Evolutionary conservation across 1,140 invertebrate species (phyloP), one percentile per base, ranked within the genome.

Genomic region (Drosophila punjabiensis): DNA sequence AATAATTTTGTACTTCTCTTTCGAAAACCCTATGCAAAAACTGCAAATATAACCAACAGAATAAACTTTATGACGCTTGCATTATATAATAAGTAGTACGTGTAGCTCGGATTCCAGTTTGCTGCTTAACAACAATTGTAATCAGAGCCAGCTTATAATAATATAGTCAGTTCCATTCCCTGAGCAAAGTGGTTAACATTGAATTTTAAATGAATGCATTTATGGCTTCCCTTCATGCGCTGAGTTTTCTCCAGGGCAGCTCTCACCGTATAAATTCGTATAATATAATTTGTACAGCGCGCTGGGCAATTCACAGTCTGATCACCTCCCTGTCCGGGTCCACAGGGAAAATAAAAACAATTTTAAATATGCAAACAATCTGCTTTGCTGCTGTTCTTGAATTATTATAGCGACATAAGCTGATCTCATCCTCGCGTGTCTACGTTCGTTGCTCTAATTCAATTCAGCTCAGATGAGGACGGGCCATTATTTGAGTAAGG

Each of bases 161-260:
- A 35, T 73, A 74, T 32, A 59, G 10, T 13, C 14, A 33, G 52
- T 55, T 71, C 47, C 63, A 55, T 65, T 79, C 55, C 62, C 65
- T 48, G 20, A 32, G 61, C 61, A 76, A 87, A 77, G 67, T 80
- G 79, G 83, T 87, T 87, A 87, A 64, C 83, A 87, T 87, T 88
- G 83, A 87, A 87, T 87, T 80, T 77, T 37, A 83, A 88, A 88
- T 80, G 84, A 87, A 74, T 88, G 76, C 81, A 77, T 77, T 50
- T 87, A 87, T 80, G 83, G 84, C 84, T 87, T 87, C 83, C 75
- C 59, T 39, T 45, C 76, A 53, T 64, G 55, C 64, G 66, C 55
- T 63, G 45, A 43, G 24, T 48, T 47, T 37, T 69, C 52, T 63
- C 81, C 11, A 71, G 48, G 18, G 13, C 33, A 53, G 28, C 35